phyloP scores from a whole-genome alignment of 1,140 invertebrate genomes.

The Drosophila elegans region DNA sequence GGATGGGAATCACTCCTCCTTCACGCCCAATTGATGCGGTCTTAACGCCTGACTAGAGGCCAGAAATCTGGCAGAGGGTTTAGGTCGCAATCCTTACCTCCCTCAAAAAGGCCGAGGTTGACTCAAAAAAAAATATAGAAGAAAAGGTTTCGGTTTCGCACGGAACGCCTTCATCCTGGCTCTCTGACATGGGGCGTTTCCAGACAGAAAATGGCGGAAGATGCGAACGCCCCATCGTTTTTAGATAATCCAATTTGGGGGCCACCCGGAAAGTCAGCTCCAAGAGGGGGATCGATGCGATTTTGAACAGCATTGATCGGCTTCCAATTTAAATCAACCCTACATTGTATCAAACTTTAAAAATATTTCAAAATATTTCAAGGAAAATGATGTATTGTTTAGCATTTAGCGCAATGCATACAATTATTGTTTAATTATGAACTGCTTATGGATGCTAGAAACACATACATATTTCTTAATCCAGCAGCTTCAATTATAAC shows the following conservation, averaged over 20 bases:
- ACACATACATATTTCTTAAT: no score
- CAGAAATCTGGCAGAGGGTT: slow-evolving; percentile 12
- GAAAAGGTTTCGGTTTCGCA: slow-evolving; percentile 67
- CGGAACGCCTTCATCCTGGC: slow-evolving; percentile 76
- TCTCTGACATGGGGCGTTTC: slow-evolving; percentile 63
- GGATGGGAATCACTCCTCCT: slow-evolving; percentile 33
- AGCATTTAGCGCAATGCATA: no score
- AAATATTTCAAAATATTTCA: no score
- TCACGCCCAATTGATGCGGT: slow-evolving; percentile 82
- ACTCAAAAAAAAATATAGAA: slow-evolving; percentile 7
- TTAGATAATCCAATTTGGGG: slow-evolving; percentile 64
- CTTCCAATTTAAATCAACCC: not conserved
- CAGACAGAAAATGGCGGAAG: slow-evolving; percentile 77
- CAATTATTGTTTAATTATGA: no score
- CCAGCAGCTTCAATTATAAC: no score
- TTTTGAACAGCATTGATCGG: not conserved
- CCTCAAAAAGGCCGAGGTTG: slow-evolving; percentile 43
- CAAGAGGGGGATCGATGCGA: not conserved
- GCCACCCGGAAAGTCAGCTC: not conserved
- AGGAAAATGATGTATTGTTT: no score
- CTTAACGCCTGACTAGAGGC: slow-evolving; percentile 75
- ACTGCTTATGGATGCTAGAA: no score
- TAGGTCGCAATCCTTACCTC: slow-evolving; percentile 4
- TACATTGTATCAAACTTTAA: not conserved
- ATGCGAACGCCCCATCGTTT: slow-evolving; percentile 41